Percentiles rank a stretch among this genome's conserved stretches.
Conservation (phyloP, 2,113 vertebrate genomes). For the Ranitomeya variabilis region DNA sequence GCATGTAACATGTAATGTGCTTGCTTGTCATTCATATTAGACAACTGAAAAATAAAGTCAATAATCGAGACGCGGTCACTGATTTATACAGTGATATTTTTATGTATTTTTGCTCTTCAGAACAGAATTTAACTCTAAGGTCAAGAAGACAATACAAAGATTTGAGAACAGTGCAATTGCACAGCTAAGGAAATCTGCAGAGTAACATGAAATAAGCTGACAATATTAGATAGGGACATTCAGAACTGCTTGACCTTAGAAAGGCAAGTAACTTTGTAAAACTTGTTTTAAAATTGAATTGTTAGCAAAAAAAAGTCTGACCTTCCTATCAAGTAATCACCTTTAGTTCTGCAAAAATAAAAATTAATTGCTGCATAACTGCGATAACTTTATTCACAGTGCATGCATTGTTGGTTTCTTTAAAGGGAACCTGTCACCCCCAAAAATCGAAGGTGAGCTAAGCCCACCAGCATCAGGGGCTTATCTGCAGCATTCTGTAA, state of each 20-base stretch:
- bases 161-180: slow-evolving; percentile 23
- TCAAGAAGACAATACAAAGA: slow-evolving; percentile 26
- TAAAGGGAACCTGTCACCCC: background rate
- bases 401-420: background rate
- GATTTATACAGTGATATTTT: background rate
- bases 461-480: too few relatives aligned
- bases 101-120: background rate
- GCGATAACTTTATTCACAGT: background rate
- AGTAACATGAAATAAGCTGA: slow-evolving; percentile 25
- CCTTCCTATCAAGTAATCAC: slow-evolving; percentile 1
- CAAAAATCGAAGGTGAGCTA: too few relatives aligned
- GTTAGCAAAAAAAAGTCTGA: slow-evolving; percentile 3
- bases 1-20: too few relatives aligned
- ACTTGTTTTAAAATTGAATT: slow-evolving; percentile 36
- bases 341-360: background rate
- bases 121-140: slow-evolving; percentile 1
- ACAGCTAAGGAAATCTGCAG: slow-evolving; percentile 2
- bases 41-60: background rate
- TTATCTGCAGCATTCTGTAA: too few relatives aligned
- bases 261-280: slow-evolving; percentile 28
- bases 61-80: background rate
- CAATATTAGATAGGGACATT: slow-evolving; percentile 25
- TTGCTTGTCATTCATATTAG: too few relatives aligned
- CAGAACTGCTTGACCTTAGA: slow-evolving; percentile 15
- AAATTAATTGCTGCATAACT: background rate